Evolutionary conservation across 2,113 vertebrate genomes (phyloP).

Genomic region (Prietella phreatophila): DNA sequence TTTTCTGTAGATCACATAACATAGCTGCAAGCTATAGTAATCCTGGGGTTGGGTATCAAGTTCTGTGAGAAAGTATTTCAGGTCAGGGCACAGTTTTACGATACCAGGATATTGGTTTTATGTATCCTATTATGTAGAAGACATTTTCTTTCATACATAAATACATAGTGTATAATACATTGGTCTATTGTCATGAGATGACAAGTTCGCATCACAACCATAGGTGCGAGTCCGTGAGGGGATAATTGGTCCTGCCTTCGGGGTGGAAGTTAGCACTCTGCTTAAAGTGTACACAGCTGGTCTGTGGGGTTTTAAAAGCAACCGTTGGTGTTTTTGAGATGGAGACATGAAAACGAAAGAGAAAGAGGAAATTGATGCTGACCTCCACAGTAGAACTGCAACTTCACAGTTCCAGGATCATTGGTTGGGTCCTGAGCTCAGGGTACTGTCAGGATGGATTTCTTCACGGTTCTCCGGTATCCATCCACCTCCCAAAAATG

Average conservation of each 20-base stretch:
- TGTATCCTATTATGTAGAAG: neutral
- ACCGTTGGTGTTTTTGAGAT: neutral
- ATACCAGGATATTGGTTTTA: neutral
- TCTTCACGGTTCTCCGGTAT: neutral
- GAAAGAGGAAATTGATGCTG: neutral
- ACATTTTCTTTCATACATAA: neutral
- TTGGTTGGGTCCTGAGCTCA: neutral
- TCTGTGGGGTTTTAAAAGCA: neutral
- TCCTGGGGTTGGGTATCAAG: neutral
- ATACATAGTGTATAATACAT: neutral
- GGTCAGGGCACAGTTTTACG: neutral
- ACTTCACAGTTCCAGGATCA: neutral
- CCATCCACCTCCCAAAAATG: neutral
- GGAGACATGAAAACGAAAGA: neutral
- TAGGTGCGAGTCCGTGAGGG: neutral
- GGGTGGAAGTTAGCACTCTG: neutral
- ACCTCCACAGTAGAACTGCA: neutral
- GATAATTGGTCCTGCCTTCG: neutral
- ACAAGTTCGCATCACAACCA: neutral
- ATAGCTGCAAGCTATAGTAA: neutral
- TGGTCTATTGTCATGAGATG: neutral
- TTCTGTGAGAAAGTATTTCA: neutral
- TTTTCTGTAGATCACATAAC: constrained; percentile 1
- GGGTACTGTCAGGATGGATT: neutral
- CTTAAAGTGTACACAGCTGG: neutral